phyloP scores from a whole-genome alignment of 37 sponge, comb jelly and placozoan genomes.

The Cladorhizidae sp. region DNA sequence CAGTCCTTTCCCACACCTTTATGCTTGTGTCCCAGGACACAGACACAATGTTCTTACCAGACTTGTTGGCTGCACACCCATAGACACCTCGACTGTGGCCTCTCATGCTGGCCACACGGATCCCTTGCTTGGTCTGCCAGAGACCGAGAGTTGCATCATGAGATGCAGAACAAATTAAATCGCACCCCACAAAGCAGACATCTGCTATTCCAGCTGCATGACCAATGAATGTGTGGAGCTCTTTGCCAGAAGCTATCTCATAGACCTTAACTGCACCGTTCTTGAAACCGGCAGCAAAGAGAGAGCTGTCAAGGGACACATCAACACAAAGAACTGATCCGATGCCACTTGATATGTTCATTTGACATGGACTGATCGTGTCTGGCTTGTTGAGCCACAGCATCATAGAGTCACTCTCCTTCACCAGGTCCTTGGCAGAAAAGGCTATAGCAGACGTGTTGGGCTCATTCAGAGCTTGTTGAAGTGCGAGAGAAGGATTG shows the following conservation, averaged over 20 bases:
- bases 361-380: constrained; percentile 56
- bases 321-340: constrained; percentile 65
- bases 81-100: constrained; percentile 70
- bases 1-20: constrained; percentile 75
- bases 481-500: constrained; percentile 78
- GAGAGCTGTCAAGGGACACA: constrained; percentile 65
- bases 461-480: constrained; percentile 93
- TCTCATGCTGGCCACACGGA: constrained; percentile 67
- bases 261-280: constrained; percentile 81
- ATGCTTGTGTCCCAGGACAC: constrained; percentile 79
- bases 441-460: constrained; percentile 36
- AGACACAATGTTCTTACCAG: constrained; percentile 76
- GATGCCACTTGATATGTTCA: constrained; percentile 56
- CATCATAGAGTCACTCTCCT: constrained; percentile 41
- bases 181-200: constrained; percentile 71
- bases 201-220: constrained; percentile 76
- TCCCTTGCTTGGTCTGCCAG: constrained; percentile 87
- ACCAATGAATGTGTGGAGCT: constrained; percentile 80
- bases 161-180: constrained; percentile 83
- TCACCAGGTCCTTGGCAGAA: constrained; percentile 29
- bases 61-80: constrained; percentile 53
- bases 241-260: constrained; percentile 67
- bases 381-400: constrained; percentile 77
- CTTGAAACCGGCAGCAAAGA: constrained; percentile 75
- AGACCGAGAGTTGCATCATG: constrained; percentile 80